Percentiles rank a stretch among this genome's conserved stretches.
Conservation (phyloP, 1,140 invertebrate genomes). For the Drosophila repleta region DNA sequence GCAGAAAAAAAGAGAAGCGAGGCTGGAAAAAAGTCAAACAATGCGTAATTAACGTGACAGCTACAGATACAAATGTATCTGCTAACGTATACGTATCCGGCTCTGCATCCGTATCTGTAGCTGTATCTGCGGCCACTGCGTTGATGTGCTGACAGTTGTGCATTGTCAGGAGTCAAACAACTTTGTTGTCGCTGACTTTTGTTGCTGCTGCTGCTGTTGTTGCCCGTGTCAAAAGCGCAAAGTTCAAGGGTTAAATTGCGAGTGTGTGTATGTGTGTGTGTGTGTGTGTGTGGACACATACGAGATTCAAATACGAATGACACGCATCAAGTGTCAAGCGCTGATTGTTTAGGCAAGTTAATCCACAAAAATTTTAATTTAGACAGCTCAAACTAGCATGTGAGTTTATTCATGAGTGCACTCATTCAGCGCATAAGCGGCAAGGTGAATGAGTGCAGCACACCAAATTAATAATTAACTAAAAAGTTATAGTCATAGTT, state of each 20-base stretch:
- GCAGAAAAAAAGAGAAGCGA: constrained; percentile 14
- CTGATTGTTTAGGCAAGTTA: not conserved
- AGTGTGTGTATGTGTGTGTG: constrained; percentile 28
- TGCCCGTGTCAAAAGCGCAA: constrained; percentile 68
- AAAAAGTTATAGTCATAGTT: too few species aligned
- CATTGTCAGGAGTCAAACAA: constrained; percentile 75
- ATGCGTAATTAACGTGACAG: constrained; percentile 72
- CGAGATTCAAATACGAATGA: constrained; percentile 2
- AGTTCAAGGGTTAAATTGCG: constrained; percentile 75
- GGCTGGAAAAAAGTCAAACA: constrained; percentile 49
- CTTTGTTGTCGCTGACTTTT: constrained; percentile 58
- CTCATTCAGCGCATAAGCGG: not conserved
- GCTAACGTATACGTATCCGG: constrained; percentile 6
- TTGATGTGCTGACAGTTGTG: constrained; percentile 63
- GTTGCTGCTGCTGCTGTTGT: constrained; percentile 19
- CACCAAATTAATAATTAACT: too few species aligned
- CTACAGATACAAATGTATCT: constrained; percentile 21
- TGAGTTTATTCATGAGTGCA: constrained; percentile 12
- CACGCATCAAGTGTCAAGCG: constrained; percentile 6
- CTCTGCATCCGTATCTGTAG: constrained; percentile 14
- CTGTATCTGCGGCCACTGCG: constrained; percentile 39
- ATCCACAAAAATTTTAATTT: not conserved
- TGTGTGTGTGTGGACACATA: constrained; percentile 16
- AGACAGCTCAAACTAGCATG: not conserved
- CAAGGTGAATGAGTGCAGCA: not conserved